Evolutionary conservation across 64 coral and sea anemone species (phyloP).

Genomic region (Stichodactyla helianthus): DNA sequence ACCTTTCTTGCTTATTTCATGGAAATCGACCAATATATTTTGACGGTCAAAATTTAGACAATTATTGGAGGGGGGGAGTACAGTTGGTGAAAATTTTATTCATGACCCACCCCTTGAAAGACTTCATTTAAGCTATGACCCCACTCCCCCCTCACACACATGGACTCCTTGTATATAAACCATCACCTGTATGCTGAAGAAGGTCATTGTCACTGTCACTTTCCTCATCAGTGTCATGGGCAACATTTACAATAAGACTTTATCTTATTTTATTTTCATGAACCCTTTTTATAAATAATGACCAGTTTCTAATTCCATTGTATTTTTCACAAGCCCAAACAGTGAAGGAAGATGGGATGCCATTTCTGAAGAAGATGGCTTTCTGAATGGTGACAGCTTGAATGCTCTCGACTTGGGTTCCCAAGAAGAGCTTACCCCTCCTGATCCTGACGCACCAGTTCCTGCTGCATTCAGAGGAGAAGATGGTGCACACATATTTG

Average conservation of each 20-base stretch:
- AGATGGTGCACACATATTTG: conserved; percentile 88
- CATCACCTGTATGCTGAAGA: too few species aligned
- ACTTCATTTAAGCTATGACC: too few species aligned
- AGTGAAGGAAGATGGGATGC: conserved; percentile 28
- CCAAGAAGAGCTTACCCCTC: conserved; percentile 16
- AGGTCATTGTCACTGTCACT: too few species aligned
- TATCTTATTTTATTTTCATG: too few species aligned
- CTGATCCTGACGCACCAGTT: conserved; percentile 32
- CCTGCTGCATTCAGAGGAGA: conserved; percentile 74
- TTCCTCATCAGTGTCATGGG: too few species aligned
- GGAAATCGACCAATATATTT: neutral
- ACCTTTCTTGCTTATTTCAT: neutral
- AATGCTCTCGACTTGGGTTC: conserved; percentile 52
- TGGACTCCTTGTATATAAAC: too few species aligned
- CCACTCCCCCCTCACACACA: too few species aligned
- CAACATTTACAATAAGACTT: too few species aligned
- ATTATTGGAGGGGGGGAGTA: too few species aligned
- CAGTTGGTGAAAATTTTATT: too few species aligned
- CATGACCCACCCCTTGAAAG: too few species aligned
- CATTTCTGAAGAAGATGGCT: neutral
- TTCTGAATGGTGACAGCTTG: conserved; percentile 44
- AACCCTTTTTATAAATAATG: neutral
- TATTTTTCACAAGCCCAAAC: neutral
- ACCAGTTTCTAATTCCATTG: neutral
- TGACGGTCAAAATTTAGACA: too few species aligned